Evolutionary conservation across 2,113 vertebrate species (phyloP).

Genomic region (Furnarius figulus): DNA sequence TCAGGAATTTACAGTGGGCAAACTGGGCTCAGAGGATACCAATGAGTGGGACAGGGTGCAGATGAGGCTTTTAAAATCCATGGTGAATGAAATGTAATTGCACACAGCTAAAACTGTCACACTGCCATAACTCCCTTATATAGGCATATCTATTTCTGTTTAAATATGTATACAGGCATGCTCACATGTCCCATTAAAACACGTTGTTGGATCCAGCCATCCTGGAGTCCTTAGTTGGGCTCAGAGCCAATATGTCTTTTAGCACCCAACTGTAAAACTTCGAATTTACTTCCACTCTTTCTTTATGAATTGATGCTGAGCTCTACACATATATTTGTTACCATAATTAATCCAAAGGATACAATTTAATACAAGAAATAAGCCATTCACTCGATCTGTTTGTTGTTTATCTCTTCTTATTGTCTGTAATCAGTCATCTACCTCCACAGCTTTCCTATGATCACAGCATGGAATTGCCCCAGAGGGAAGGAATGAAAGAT

Average conservation of each 20-base stretch:
- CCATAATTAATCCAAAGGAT: background rate
- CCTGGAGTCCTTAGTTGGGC: background rate
- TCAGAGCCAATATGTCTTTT: background rate
- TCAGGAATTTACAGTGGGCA: background rate
- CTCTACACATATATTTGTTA: background rate
- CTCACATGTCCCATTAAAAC: background rate
- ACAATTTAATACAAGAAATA: background rate
- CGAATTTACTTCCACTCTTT: background rate
- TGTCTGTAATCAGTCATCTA: background rate
- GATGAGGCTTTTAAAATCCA: background rate
- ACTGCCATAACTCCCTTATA: background rate
- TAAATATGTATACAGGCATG: background rate
- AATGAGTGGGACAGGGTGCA: background rate
- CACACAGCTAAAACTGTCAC: background rate
- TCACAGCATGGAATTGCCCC: rapidly evolving
- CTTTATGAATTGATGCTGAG: background rate
- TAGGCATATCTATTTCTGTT: background rate
- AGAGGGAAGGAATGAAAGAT: background rate
- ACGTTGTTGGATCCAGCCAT: background rate
- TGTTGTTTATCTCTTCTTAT: background rate
- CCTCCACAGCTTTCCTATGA: background rate
- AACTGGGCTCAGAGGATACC: background rate
- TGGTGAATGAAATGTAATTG: background rate
- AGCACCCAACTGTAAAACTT: background rate
- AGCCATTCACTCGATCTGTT: background rate